Base-by-base conservation (phyloP, 2,113 vertebrate species). In the Caretta caretta region DNA sequence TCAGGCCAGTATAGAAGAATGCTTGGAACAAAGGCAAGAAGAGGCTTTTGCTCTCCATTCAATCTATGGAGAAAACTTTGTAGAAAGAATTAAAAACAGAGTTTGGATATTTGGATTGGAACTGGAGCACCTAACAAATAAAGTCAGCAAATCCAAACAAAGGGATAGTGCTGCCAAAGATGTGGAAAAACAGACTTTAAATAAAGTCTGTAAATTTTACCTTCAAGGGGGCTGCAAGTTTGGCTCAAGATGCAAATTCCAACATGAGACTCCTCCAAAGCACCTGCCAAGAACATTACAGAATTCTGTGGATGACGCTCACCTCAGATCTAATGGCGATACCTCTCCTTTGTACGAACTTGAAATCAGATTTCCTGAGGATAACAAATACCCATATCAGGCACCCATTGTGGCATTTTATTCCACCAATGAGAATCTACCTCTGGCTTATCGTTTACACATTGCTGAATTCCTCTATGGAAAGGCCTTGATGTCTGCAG, bases 11-110 rank as follows among this genome's bases (percentile, higher is more conserved):
- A 94, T 97, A 93, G 98, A 99, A 65, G 99, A 99, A 79, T 99
- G 99, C 96, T 88, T 99, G 84, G 98, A 98, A 75, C 98, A 99
- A 94, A 98, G 99, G 79, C 98, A 99, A 93, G 99, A 99, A 91
- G 99, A 99, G 94, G 99, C 99, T 19, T 96, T 99, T 88, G 99
- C 98, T 54, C 99, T 99, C 17, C 90, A 82, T 56, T 99, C 99
- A n/a, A 99, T 99, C 87, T 99, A 98, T 27, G 99, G 99, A 27
- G 99, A 99, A 22, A 99, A 99, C 84, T 99, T 99, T 93, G 97
- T 97, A 35, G 99, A 99, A 98, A 98, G 99, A 94, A 99, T 99
- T 96, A 96, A 98, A 87, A 99, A 99, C 91, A 93, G 95, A 10
- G 99, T 99, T 89, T 99, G 99, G 99, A 98, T 98, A n/a, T 93